Evolutionary conservation across 2,113 vertebrate genomes (phyloP), one percentile per base, ranked within the genome.

Genomic region (Microtus pennsylvanicus): DNA sequence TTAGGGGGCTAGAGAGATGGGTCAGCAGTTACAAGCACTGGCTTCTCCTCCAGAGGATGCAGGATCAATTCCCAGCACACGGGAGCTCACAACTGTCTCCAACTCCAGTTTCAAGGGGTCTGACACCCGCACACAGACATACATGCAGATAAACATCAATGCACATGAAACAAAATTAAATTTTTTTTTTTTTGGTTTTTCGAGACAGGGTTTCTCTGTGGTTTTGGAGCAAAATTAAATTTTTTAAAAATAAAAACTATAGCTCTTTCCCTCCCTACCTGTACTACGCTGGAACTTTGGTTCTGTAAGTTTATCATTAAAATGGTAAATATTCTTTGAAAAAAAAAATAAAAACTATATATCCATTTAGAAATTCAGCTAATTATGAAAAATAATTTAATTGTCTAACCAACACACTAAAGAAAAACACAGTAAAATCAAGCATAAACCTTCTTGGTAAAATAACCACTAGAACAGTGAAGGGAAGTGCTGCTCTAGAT

Each of bases 381-480:
- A 80, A 81, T 90, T 75, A 89, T 9, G 94, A n/a, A 96, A 85
- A 96, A 95, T 70, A 72, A 74, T 22, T 45, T 91, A 65, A 76
- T 10, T 77, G 61, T 65, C 92, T 11, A 91, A 96, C 26, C 16
- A 96, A 50, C 52, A 90, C 47, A 35, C 9, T 94, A 33, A 95
- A 95, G 77, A 94, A 93, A 95, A 96, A 89, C 0, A 87, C 35
- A 92, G 65, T 72, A 75, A 95, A 94, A 91, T 0, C 70, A 30
- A 86, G 22, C 47, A 74, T 74, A 94, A 74, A 50, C 17, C 69
- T n/a, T n/a, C 95, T 76, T 87, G 55, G 28, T 82, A 24, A 93
- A 92, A 93, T 93, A 91, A 95, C 10, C 96, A 86, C 16, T 87
- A 89, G 96, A 96, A 91, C n/a, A 87, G 24, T 26, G 14, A 91